phyloP scores from a whole-genome alignment of 2,888 invertebrate species.

The Troides helena region DNA sequence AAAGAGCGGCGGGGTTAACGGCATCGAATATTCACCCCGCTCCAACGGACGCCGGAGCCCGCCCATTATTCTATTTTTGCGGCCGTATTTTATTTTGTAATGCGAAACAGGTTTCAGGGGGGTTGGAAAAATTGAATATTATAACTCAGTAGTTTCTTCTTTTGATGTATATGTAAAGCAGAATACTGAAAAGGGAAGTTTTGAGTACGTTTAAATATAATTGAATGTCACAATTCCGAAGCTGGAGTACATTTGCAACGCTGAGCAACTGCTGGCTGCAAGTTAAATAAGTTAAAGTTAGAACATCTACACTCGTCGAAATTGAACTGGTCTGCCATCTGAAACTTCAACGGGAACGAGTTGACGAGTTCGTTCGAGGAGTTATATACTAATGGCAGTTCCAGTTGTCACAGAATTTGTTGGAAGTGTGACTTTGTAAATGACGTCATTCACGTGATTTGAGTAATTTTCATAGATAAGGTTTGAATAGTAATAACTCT shows the following conservation, averaged over 20 bases:
- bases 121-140: background rate
- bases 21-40: background rate
- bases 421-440: no score
- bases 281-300: conserved; percentile 25
- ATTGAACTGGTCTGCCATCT: conserved; percentile 12
- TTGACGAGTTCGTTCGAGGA: background rate
- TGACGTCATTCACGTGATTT: no score
- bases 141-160: background rate
- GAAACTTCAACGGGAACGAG: conserved; percentile 8
- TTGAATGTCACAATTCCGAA: background rate
- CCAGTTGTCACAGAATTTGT: no score
- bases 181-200: background rate
- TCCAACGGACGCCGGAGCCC: background rate
- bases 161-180: no score
- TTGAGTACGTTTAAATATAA: background rate
- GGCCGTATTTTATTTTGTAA: background rate
- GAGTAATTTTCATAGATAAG: no score
- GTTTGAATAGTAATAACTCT: no score
- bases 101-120: background rate
- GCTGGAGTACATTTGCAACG: background rate
- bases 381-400: background rate
- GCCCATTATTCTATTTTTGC: background rate
- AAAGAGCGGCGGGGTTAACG: background rate
- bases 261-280: conserved; percentile 1
- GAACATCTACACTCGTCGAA: conserved; percentile 9